Percentiles rank a stretch among this genome's conserved stretches.
These are phyloP conservation scores for Morone saxatilis DNA, from an alignment of 2,113 vertebrate genomes.

Conservation along the genomic window DNA sequence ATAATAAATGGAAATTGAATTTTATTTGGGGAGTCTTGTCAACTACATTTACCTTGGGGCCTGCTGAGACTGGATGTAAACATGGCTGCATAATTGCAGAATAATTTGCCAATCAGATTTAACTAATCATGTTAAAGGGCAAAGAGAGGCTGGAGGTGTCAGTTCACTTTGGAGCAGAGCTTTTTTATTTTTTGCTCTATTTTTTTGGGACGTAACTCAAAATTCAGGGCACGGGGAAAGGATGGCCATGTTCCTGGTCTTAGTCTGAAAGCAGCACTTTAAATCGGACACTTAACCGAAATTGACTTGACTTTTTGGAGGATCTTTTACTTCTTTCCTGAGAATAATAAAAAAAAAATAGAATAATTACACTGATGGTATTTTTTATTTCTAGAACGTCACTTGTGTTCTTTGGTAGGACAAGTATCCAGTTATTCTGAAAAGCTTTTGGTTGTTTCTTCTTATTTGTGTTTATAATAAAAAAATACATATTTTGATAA, in stretches of 20 bases:
- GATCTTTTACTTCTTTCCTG: slow-evolving; percentile 4
- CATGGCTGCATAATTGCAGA: slow-evolving; percentile 50
- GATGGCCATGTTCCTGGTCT: not conserved
- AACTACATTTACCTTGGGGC: slow-evolving; percentile 51
- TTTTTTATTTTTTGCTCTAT: slow-evolving; percentile 6
- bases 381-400: not conserved
- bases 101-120: slow-evolving; percentile 59
- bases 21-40: slow-evolving; percentile 74
- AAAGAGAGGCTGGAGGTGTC: slow-evolving; percentile 36
- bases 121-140: slow-evolving; percentile 50
- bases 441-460: not conserved
- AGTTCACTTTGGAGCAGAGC: not conserved
- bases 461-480: not conserved
- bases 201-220: not conserved
- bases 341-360: not conserved
- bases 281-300: slow-evolving; percentile 9
- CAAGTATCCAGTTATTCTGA: not conserved
- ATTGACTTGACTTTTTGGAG: not conserved
- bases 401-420: not conserved
- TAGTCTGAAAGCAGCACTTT: slow-evolving; percentile 26
- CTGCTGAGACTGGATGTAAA: slow-evolving; percentile 58
- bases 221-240: slow-evolving; percentile 11
- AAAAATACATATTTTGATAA: not conserved
- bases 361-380: not conserved
- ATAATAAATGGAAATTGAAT: slow-evolving; percentile 79